Conservation (phyloP, 2,797 vertebrate genomes). For the Urosaurus nigricauda region DNA sequence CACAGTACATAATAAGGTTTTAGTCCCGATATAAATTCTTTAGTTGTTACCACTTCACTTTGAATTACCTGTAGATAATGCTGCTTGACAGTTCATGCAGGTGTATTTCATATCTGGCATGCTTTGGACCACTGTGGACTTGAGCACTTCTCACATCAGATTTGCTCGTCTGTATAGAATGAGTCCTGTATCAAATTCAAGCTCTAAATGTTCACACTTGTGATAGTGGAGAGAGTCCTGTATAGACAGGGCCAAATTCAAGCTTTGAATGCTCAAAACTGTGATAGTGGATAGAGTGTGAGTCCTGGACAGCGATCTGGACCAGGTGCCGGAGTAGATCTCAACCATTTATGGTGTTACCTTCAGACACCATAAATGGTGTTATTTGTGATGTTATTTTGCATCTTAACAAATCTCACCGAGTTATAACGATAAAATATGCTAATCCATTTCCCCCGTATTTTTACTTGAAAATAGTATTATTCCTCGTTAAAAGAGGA, state of each 20-base stretch:
- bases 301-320: background rate
- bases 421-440: background rate
- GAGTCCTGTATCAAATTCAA: too few relatives aligned
- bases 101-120: too few relatives aligned
- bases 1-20: background rate
- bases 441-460: background rate
- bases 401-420: background rate
- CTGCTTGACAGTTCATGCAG: background rate
- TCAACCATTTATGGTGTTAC: background rate
- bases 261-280: background rate
- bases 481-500: background rate
- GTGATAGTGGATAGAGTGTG: background rate
- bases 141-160: background rate
- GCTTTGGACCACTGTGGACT: background rate
- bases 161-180: background rate
- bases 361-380: background rate
- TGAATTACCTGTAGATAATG: background rate
- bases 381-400: background rate
- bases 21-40: background rate
- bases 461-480: background rate
- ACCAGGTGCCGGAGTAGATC: background rate
- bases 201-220: too few relatives aligned
- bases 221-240: background rate
- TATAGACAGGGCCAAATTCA: background rate
- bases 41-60: background rate